phyloP scores from a whole-genome alignment of 2,888 invertebrate genomes.

The Beris morrisii region DNA sequence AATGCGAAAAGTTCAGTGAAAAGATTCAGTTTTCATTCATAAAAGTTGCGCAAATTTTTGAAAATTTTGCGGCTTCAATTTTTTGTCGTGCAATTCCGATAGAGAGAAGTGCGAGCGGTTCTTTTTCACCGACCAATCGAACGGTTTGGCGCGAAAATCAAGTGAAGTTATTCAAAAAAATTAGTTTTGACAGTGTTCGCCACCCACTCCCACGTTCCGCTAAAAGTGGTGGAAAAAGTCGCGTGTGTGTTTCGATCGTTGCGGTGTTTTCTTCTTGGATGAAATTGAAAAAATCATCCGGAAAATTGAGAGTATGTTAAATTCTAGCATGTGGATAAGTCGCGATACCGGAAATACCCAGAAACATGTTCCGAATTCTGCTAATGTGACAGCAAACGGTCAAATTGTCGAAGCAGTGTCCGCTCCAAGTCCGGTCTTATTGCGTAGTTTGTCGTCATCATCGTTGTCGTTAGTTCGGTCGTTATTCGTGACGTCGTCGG shows the following conservation, averaged over 20 bases:
- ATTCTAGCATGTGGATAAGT: conserved; percentile 34
- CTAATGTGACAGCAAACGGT: conserved; percentile 37
- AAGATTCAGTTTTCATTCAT: conserved; percentile 12
- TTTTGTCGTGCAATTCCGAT: no score
- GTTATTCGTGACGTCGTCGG: conserved; percentile 19
- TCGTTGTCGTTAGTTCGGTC: background rate
- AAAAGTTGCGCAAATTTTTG: background rate
- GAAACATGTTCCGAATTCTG: conserved; percentile 38
- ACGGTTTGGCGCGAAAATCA: conserved; percentile 20
- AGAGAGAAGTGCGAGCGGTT: conserved; percentile 2
- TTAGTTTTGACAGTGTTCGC: no score
- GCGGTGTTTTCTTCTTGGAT: background rate
- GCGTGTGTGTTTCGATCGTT: no score
- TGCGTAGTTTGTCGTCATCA: conserved; percentile 13
- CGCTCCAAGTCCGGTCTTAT: conserved; percentile 12
- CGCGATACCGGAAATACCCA: conserved; percentile 3
- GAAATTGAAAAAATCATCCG: background rate
- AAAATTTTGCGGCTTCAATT: background rate
- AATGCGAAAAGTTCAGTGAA: background rate
- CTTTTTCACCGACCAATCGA: background rate
- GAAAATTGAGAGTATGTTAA: conserved; percentile 33
- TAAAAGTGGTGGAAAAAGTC: no score
- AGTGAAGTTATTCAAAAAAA: background rate
- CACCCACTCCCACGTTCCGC: no score
- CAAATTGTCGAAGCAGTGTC: conserved; percentile 6